Evolutionary conservation across 2,888 invertebrate species (phyloP), one percentile per base, ranked within the genome.

Genomic region (Halictus quadricinctus): DNA sequence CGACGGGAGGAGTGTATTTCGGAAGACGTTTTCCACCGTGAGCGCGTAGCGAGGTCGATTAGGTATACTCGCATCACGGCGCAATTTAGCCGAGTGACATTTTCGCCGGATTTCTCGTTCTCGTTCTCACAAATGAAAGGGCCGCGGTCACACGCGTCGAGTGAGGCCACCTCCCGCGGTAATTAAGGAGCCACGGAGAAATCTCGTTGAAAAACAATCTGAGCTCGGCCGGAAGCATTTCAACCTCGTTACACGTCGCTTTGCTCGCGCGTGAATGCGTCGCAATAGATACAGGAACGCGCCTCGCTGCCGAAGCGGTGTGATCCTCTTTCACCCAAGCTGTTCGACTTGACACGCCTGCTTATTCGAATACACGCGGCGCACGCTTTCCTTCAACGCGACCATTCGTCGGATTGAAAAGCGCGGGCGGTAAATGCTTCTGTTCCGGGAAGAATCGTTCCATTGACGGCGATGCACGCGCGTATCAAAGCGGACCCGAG

Each of bases 181-280:
- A 76, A 84, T 79, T 83, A 83, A 79, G 66, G 46, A 75, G n/a
- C 48, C 76, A 41, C 25, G 15, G 72, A n/a, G 58, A 48, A 50
- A 60, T 76, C 64, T 66, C 76, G 75, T 79, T 48, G 79, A 72
- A 54, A 72, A 83, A 79, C 79, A 79, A 83, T 83, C 72, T 84
- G 72, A 29, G 18, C 72, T 10, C 36, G 50, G 29, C 5, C 58
- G 64, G 41, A 18, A 43, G 50, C 69, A 69, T 81, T 81, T 10
- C 76, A n/a, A 48, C 76, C 72, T 76, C 78, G 50, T 81, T 77
- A 81, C 58, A 21, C 13, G 48, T 46, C 50, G 29, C 41, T 74
- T 43, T 41, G 1, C 69, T 50, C 21, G 72, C 41, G 72, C 58
- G 66, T 60, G 72, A 84, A 85, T 77, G 54, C 70, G 8, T 46